Evolutionary conservation across 2,797 vertebrate genomes (phyloP).

Genomic region (Ispidina lecontei): DNA sequence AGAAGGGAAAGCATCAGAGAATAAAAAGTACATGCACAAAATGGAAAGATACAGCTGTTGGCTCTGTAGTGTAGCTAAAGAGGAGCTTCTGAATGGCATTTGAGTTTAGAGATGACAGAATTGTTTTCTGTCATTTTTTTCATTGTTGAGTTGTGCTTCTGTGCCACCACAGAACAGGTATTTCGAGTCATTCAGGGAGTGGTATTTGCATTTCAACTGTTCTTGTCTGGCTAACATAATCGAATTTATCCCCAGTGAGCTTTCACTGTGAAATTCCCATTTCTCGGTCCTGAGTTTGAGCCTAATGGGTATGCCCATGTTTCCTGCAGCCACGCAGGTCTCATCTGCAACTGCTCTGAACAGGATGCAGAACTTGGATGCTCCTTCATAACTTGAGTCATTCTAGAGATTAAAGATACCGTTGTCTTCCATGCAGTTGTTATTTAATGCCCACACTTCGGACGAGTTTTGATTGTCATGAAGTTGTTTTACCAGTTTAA

Average conservation of each 20-base stretch:
- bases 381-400: not conserved
- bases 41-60: not conserved
- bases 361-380: not conserved
- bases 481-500: conserved; percentile 7
- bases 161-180: conserved; percentile 21
- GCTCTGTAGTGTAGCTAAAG: not conserved
- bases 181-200: conserved; percentile 37
- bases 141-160: not conserved
- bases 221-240: conserved; percentile 9
- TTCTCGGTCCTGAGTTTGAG: not conserved
- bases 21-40: conserved; percentile 13
- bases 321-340: not conserved
- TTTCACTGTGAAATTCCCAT: not conserved
- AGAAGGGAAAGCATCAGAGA: conserved; percentile 35
- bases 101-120: not conserved
- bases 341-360: not conserved
- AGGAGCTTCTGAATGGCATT: not conserved
- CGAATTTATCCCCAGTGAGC: not conserved
- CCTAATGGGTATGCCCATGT: not conserved
- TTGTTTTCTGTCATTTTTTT: not conserved
- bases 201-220: not conserved
- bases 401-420: not conserved
- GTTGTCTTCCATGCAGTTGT: not conserved
- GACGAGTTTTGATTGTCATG: not conserved
- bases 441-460: not conserved